A percentile compares a stretch with the other conserved stretches of the same genome.
These are phyloP conservation scores for Chaetodon trifasciatus DNA, from an alignment of 2,797 vertebrate species.

Conservation along the genomic window DNA sequence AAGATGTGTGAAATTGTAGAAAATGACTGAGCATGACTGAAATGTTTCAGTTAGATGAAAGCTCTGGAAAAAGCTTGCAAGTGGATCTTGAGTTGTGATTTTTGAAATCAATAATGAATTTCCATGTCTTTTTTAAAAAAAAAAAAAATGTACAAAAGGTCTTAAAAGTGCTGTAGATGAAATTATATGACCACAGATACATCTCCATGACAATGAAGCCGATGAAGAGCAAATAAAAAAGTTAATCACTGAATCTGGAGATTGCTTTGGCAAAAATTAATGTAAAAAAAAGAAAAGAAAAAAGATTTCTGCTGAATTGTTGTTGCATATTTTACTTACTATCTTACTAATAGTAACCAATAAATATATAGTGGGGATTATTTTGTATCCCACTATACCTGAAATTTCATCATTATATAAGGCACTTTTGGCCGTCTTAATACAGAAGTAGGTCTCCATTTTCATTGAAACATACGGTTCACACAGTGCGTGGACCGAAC, in stretches of 20 bases:
- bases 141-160: background rate
- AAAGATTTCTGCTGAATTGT: background rate
- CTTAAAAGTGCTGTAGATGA: background rate
- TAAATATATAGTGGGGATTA: too few species aligned
- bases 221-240: background rate
- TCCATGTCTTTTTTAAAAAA: too few species aligned
- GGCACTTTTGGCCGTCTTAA: background rate
- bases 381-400: background rate
- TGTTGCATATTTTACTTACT: background rate
- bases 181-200: background rate
- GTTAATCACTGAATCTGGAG: background rate
- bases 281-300: background rate
- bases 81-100: background rate
- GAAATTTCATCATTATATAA: too few species aligned
- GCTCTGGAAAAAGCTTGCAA: too few species aligned
- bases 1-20: background rate
- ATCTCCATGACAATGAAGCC: background rate
- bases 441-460: slow-evolving; percentile 1
- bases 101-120: background rate
- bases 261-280: background rate
- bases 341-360: background rate
- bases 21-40: background rate
- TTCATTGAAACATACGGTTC: slow-evolving; percentile 35
- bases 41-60: too few species aligned
- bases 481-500: background rate